Percentiles rank a stretch among this genome's conserved stretches.
These are phyloP conservation scores for Drosophila emarginata DNA, from an alignment of 2,888 invertebrate genomes.

Conservation along the genomic window DNA sequence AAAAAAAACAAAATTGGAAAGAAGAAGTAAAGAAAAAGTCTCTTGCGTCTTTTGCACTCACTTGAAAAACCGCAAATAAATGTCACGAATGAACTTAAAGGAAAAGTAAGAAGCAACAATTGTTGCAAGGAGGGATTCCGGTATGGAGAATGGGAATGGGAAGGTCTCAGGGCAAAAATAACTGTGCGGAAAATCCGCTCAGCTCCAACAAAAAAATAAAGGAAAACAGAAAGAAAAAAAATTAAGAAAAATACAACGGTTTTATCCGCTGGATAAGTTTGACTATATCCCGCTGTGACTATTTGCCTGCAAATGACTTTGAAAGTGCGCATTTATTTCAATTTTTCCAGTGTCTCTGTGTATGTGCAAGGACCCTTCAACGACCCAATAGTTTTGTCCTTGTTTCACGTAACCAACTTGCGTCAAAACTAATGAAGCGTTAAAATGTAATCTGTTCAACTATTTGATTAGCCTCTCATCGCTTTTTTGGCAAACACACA, in stretches of 20 bases:
- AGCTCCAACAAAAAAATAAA: conserved; percentile 24
- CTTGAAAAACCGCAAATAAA: conserved; percentile 70
- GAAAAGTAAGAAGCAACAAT: conserved; percentile 66
- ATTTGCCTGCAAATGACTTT: conserved; percentile 69
- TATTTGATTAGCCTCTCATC: conserved; percentile 43
- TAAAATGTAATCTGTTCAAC: conserved; percentile 51
- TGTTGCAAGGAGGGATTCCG: conserved; percentile 41
- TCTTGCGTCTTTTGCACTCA: conserved; percentile 22
- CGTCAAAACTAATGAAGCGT: conserved; percentile 56
- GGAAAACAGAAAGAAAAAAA: conserved; percentile 28
- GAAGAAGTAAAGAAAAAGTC: conserved; percentile 43
- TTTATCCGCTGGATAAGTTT: conserved; percentile 47
- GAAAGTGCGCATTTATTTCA: conserved; percentile 69
- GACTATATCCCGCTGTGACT: conserved; percentile 42
- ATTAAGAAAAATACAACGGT: conserved; percentile 54
- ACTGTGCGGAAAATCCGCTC: conserved; percentile 61
- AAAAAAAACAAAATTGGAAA: conserved; percentile 9
- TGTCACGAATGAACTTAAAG: conserved; percentile 68
- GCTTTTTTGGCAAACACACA: conserved; percentile 4
- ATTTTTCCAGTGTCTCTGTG: conserved; percentile 37
- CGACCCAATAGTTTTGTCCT: conserved; percentile 5
- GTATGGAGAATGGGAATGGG: not conserved
- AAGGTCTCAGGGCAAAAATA: conserved; percentile 54
- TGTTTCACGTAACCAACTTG: conserved; percentile 28
- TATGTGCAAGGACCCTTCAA: not conserved